These are phyloP conservation scores for Pasiphila rectangulata DNA, from an alignment of 2,888 invertebrate species.

Conservation along the genomic window DNA sequence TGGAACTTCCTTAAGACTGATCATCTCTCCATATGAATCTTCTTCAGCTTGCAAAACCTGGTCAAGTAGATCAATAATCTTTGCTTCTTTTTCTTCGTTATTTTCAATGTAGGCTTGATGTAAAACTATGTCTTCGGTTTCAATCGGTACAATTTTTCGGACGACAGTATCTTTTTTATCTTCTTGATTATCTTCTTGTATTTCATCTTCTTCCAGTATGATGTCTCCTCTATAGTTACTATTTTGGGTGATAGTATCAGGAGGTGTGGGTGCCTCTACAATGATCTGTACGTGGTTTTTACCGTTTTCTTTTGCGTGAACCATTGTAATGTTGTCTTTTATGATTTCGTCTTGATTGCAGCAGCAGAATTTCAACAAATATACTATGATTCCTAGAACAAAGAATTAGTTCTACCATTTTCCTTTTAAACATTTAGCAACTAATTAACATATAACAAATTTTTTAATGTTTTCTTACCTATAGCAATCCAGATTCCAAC, in stretches of 20 bases:
- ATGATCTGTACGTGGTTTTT: constrained; percentile 64
- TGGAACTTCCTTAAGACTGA: constrained; percentile 53
- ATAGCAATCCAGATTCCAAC: constrained; percentile 89
- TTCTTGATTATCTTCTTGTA: constrained; percentile 39
- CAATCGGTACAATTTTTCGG: constrained; percentile 37
- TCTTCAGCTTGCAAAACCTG: constrained; percentile 76
- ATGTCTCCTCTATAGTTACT: constrained; percentile 46
- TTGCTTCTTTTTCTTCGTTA: constrained; percentile 71
- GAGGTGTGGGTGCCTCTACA: constrained; percentile 69
- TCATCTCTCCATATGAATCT: constrained; percentile 62
- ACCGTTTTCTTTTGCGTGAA: constrained; percentile 52
- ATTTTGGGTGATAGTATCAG: constrained; percentile 50
- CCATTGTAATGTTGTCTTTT: constrained; percentile 40
- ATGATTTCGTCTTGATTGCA: constrained; percentile 48
- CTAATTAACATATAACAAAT: background rate
- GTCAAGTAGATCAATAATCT: constrained; percentile 72
- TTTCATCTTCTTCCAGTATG: constrained; percentile 31
- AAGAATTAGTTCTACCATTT: background rate
- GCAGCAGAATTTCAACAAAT: constrained; percentile 57
- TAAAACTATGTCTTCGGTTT: constrained; percentile 52
- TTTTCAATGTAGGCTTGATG: constrained; percentile 62
- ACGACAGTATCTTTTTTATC: constrained; percentile 40
- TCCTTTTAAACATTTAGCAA: background rate
- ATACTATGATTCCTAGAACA: constrained; percentile 66
- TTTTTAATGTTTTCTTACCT: constrained; percentile 75